phyloP scores from a whole-genome alignment of 1,140 invertebrate species.

The Bactericera cockerelli region DNA sequence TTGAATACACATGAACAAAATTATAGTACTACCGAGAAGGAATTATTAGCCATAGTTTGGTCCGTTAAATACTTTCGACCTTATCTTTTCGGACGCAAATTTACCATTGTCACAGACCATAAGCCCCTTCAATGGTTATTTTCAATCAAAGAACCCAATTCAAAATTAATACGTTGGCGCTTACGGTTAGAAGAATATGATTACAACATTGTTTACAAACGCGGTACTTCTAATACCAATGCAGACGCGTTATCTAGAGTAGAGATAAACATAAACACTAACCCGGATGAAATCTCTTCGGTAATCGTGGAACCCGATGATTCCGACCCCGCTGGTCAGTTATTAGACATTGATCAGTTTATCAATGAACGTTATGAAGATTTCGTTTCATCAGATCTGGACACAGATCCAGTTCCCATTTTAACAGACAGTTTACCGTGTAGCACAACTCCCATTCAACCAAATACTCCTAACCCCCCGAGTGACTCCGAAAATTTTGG shows the following conservation, averaged over 20 bases:
- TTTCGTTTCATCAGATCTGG: no score
- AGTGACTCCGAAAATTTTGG: no score
- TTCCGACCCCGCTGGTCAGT: no score
- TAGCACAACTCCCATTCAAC: no score
- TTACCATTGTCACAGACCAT: conserved; percentile 35
- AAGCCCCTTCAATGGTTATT: conserved; percentile 33
- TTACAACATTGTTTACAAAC: conserved; percentile 17
- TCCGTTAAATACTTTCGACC: conserved; percentile 29
- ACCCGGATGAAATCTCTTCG: not conserved
- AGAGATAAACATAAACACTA: not conserved
- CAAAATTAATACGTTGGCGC: conserved; percentile 16
- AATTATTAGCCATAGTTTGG: conserved; percentile 36
- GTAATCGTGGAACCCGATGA: not conserved
- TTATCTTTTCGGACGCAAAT: conserved; percentile 31
- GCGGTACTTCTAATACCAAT: conserved; percentile 21
- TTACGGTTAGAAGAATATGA: conserved; percentile 16
- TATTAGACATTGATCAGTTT: no score
- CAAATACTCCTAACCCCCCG: no score
- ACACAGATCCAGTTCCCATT: no score
- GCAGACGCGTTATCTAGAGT: conserved; percentile 17
- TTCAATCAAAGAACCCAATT: conserved; percentile 25
- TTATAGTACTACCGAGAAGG: conserved; percentile 29
- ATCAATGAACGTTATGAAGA: no score
- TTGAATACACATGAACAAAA: conserved; percentile 22
- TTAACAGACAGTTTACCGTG: no score